Evolutionary conservation across 2,888 invertebrate species (phyloP).

Genomic region (Sepiola atlantica): DNA sequence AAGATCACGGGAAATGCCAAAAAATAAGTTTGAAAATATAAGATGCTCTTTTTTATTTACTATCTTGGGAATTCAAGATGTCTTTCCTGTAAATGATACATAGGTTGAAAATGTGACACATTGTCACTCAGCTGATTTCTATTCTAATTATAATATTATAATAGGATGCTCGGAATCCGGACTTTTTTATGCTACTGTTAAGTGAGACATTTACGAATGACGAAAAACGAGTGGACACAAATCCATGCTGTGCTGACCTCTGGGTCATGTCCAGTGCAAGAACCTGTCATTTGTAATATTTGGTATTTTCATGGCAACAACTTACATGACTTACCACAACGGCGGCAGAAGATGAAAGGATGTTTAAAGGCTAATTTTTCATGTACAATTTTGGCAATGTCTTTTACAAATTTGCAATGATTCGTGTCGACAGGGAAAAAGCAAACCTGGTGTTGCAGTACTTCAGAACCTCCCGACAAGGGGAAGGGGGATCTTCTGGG

Average conservation of each 20-base stretch:
- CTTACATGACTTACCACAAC: neutral
- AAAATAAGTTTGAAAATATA: too few species aligned
- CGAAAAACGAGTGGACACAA: neutral
- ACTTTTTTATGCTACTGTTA: neutral
- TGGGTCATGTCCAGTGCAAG: conserved; percentile 32
- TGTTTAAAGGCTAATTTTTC: neutral
- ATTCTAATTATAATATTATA: neutral
- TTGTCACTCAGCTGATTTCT: too few species aligned
- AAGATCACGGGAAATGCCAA: too few species aligned
- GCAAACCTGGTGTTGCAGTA: too few species aligned
- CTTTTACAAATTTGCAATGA: neutral
- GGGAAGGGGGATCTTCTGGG: too few species aligned
- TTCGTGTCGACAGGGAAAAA: neutral
- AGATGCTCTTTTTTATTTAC: too few species aligned
- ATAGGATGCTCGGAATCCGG: neutral
- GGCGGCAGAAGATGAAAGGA: neutral
- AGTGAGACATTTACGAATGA: neutral
- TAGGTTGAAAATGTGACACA: too few species aligned
- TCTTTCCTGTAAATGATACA: too few species aligned
- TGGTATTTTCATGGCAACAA: neutral
- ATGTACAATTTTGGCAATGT: neutral
- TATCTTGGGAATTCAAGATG: too few species aligned
- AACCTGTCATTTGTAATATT: neutral
- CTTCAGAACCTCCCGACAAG: too few species aligned
- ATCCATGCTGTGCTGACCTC: conserved; percentile 14